Evolutionary conservation across 1,140 invertebrate genomes (phyloP).

Genomic region (Pissodes strobi): DNA sequence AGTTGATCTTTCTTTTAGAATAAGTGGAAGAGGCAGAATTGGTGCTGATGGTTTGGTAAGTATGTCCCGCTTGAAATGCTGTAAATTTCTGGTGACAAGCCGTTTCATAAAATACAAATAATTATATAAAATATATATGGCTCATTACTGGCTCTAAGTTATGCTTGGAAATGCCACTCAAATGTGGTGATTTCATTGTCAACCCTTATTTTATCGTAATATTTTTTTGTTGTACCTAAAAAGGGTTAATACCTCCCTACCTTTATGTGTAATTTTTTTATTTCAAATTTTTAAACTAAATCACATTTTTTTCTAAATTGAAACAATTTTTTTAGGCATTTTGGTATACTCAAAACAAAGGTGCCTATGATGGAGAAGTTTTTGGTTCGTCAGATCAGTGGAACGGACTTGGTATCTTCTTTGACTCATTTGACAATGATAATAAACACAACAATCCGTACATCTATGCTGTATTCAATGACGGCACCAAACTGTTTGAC

Average conservation of each 20-base stretch:
- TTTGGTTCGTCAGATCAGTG: conserved; percentile 96
- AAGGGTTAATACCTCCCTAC: too few species aligned
- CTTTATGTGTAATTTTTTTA: not conserved
- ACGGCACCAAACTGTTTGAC: conserved; percentile 91
- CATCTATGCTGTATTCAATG: conserved; percentile 95
- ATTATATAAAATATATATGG: not conserved
- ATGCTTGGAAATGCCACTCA: not conserved
- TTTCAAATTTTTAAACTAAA: too few species aligned
- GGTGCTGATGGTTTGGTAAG: conserved; percentile 95
- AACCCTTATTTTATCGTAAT: too few species aligned
- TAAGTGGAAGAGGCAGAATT: conserved; percentile 94
- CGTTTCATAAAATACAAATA: not conserved
- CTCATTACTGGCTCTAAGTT: not conserved
- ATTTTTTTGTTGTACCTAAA: too few species aligned
- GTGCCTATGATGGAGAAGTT: conserved; percentile 87
- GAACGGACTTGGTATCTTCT: conserved; percentile 93
- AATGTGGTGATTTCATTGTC: too few species aligned
- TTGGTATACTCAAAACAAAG: conserved; percentile 89
- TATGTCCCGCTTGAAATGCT: not conserved
- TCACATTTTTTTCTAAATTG: too few species aligned
- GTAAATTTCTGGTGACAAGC: not conserved
- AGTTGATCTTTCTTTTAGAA: conserved; percentile 91
- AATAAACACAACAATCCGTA: conserved; percentile 99
- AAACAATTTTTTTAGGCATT: conserved; percentile 70
- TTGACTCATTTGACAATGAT: conserved; percentile 99